Evolutionary conservation across 2,888 invertebrate genomes (phyloP).

Genomic region (Rhamphomyia laevipes): DNA sequence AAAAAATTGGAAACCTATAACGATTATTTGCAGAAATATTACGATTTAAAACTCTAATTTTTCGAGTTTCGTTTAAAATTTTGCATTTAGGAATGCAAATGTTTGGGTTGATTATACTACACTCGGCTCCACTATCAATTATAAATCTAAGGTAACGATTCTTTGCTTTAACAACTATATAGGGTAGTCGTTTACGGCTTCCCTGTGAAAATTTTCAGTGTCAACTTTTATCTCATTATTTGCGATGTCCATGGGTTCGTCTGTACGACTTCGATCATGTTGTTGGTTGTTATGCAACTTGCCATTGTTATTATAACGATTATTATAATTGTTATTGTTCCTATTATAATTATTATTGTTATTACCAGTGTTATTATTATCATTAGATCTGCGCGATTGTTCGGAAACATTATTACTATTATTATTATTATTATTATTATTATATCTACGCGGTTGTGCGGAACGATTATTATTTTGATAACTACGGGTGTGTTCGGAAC

Average conservation of each 20-base stretch:
- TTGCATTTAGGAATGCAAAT: constrained; percentile 4
- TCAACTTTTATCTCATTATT: neutral
- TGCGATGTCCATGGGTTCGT: constrained; percentile 5
- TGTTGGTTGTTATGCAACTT: neutral
- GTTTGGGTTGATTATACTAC: constrained; percentile 5
- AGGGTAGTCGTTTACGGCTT: constrained; percentile 3
- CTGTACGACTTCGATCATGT: neutral
- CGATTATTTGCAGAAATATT: too few species aligned
- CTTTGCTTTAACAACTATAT: constrained; percentile 3
- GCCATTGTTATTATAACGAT: neutral
- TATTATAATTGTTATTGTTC: neutral
- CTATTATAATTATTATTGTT: neutral
- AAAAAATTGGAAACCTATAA: constrained; percentile 5
- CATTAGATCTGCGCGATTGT: neutral
- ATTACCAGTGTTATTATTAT: neutral
- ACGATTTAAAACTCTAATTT: neutral
- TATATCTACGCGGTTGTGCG: neutral
- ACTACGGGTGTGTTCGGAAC: neutral
- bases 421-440: neutral
- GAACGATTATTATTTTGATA: neutral
- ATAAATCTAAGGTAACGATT: constrained; percentile 1
- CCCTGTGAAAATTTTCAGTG: neutral
- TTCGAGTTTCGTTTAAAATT: constrained; percentile 1
- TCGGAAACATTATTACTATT: neutral
- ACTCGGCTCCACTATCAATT: constrained; percentile 5